Percentiles rank a stretch among this genome's conserved stretches.
phyloP scores from a whole-genome alignment of 2,113 vertebrate species.

The Sebastes fasciatus region DNA sequence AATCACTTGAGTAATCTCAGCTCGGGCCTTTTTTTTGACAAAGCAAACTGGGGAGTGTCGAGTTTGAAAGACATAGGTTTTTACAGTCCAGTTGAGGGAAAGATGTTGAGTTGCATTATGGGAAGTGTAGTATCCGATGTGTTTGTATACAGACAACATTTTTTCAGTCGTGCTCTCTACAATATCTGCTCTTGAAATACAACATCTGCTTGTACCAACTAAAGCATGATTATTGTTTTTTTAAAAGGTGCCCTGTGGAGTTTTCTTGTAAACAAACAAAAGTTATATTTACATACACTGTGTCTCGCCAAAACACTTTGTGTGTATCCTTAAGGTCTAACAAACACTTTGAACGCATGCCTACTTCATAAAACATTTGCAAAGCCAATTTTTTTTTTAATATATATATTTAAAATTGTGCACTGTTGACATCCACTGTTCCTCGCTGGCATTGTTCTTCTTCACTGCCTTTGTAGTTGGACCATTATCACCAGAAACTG shows the following conservation, averaged over 20 bases:
- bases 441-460: neutral
- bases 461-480: neutral
- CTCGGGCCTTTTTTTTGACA: neutral
- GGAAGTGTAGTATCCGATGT: neutral
- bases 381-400: neutral
- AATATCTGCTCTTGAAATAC: neutral
- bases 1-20: neutral
- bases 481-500: neutral
- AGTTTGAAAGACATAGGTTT: neutral
- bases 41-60: neutral
- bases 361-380: neutral
- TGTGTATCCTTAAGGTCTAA: neutral
- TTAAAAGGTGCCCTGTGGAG: neutral
- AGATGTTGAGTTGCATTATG: neutral
- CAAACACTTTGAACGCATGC: neutral
- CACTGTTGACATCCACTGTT: constrained; percentile 2
- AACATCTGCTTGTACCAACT: neutral
- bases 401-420: neutral
- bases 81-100: neutral
- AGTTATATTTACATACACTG: neutral
- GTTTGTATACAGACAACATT: neutral
- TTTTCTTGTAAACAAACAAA: neutral
- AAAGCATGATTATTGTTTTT: neutral
- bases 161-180: neutral
- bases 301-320: neutral